Evolutionary conservation across 1,140 invertebrate genomes (phyloP).

Genomic region (Heliconius congener): DNA sequence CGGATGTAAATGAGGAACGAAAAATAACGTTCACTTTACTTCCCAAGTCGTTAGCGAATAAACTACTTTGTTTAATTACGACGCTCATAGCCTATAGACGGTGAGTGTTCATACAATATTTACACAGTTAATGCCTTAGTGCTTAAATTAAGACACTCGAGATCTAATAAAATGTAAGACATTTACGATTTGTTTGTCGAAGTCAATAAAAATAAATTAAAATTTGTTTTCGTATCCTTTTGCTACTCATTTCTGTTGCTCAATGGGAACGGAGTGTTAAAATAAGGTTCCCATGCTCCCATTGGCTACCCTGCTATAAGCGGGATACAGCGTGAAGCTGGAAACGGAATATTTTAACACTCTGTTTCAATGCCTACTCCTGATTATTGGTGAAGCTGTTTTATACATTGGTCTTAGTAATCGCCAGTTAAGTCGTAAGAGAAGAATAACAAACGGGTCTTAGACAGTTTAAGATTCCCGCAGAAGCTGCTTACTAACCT

Average conservation of each 20-base stretch:
- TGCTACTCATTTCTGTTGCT: too few relatives aligned
- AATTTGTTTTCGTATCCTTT: neutral
- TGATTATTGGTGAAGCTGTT: too few relatives aligned
- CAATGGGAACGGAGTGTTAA: too few relatives aligned
- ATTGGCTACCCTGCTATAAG: too few relatives aligned
- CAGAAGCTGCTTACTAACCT: conserved; percentile 5
- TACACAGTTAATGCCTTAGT: conserved; percentile 6
- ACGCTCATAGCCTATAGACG: neutral
- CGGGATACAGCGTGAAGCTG: too few relatives aligned
- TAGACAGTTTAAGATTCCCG: neutral
- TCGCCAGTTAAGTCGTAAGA: conserved; percentile 1
- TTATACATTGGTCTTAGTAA: neutral
- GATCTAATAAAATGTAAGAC: conserved; percentile 4
- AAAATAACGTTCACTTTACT: neutral
- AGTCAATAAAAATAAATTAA: neutral
- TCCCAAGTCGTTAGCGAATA: conserved; percentile 9
- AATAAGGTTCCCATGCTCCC: too few relatives aligned
- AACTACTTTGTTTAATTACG: conserved; percentile 13
- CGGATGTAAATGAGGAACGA: conserved; percentile 1
- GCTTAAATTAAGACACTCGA: neutral
- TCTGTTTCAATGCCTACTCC: neutral
- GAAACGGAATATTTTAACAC: too few relatives aligned
- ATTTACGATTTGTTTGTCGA: neutral
- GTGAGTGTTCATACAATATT: conserved; percentile 2
- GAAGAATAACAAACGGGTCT: conserved; percentile 8